Evolutionary conservation across 2,888 invertebrate species (phyloP), one percentile per base, ranked within the genome.

Genomic region (Eristalis arbustorum): DNA sequence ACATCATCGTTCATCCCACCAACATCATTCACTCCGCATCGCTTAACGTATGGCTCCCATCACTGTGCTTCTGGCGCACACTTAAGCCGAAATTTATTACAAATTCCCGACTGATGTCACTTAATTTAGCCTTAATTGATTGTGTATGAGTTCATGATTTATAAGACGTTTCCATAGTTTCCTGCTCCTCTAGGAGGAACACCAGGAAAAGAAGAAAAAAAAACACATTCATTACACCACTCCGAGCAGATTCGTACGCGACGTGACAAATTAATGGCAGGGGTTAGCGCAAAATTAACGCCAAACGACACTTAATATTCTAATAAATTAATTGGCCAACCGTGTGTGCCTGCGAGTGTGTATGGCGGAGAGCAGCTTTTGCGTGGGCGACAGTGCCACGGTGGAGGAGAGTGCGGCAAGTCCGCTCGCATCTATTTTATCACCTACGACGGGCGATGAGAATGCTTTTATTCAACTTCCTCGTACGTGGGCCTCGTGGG

Each of bases 211-310:
- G 23, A 25, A 67, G 11, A 13, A 61, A 63, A 63, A 57, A 57
- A 56, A 66, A 57, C 81, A 49, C 74, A 84, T 68, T 59, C 80
- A 73, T 72, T 72, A 80, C 42, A 72, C 68, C 68, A 76, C 61
- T 64, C 67, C 73, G 42, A 83, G 59, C 72, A 64, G 57, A 73
- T 78, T 68, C 59, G 68, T 64, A 78, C 42, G 56, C 75, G 63
- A 80, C 71, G 72, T 76, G 84, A 84, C 84, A 84, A 84, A 84
- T 84, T 80, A 72, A 56, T 80, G 76, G 80, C 79, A 57, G 68
- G 64, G 75, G 80, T 76, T 72, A 62, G 71, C 71, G 57, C 63
- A 71, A 80, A 75, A 80, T 80, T 80, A 76, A 76, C 75, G 75
- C 75, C 67, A 76, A 73, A 75, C 59, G 75, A 84, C 71, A 76